Evolutionary conservation across 2,888 invertebrate genomes (phyloP).

Genomic region (Chelonus formosanus): DNA sequence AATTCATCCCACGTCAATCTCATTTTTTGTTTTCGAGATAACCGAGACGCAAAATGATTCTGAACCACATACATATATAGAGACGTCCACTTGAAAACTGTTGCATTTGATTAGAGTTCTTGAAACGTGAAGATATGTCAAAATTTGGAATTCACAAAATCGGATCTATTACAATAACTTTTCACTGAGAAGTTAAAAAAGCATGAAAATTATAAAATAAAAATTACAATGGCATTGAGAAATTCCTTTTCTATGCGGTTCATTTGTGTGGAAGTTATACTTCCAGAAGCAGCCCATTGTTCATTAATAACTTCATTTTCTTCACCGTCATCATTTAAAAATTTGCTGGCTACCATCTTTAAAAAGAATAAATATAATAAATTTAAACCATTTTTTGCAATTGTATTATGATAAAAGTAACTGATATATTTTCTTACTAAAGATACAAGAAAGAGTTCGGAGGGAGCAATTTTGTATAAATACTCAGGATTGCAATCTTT

Average conservation of each 20-base stretch:
- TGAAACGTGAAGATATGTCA: too few species aligned
- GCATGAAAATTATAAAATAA: not conserved
- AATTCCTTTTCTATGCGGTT: constrained; percentile 89
- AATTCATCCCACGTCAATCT: too few species aligned
- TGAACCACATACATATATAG: too few species aligned
- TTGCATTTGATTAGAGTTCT: too few species aligned
- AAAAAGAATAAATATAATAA: constrained; percentile 44
- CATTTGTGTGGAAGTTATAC: constrained; percentile 76
- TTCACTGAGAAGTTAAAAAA: too few species aligned
- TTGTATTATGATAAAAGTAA: too few species aligned
- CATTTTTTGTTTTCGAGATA: too few species aligned
- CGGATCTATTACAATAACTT: not conserved
- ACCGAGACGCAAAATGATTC: too few species aligned
- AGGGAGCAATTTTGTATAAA: constrained; percentile 82
- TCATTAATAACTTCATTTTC: constrained; percentile 90
- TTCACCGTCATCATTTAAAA: constrained; percentile 91
- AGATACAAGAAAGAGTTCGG: constrained; percentile 93
- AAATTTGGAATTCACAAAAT: not conserved
- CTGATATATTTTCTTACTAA: constrained; percentile 68
- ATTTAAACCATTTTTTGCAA: not conserved
- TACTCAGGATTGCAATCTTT: constrained; percentile 84
- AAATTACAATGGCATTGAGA: constrained; percentile 86
- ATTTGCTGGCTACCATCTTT: constrained; percentile 97
- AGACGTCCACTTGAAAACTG: too few species aligned
- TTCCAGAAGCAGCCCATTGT: constrained; percentile 91